Base-by-base conservation (phyloP, 92 coral and sea anemone genomes). In the Parazoanthus darwini region DNA sequence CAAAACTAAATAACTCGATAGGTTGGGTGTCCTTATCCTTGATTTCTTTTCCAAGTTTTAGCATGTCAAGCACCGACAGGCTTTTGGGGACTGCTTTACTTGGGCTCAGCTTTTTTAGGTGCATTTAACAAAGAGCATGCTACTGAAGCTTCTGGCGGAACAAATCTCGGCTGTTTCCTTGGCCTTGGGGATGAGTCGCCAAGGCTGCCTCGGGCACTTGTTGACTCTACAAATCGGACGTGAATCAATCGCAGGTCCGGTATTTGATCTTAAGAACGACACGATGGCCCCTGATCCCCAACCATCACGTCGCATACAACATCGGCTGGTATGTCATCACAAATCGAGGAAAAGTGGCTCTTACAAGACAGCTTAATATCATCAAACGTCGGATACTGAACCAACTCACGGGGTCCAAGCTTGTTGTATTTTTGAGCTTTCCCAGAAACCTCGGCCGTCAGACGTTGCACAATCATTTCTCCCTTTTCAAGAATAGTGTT, bases 211-310 rank as follows among this genome's bases (percentile, higher is more conserved):
- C 29, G 81, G 81, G 81, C 59, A 43, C 63, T 77, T 48, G 63
- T 77, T 23, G 81, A 25, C 81, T 77, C 81, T 59, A 77, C 81
- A 77, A 77, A 77, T 77, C 81, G 81, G 81, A 77, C 81, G 29
- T 77, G 81, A 25, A 77, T 77, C 81, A 77, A 25, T 23, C 59
- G 63, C 81, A 46, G 20, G 81, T 77, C 63, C 81, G 81, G 81
- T 77, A 77, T 77, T 77, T 77, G 81, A 25, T 77, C 81, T 15
- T 43, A 59, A 42, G 81, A 77, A 77, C 38, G 81, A 77, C 81
- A 77, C n/a, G 81, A 78, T 78, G 81, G 81, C 63, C 81, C 81
- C 81, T 78, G 81, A 78, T 78, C 81, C 16, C 81, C 81, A 78
- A 78, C 81, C 20, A 78, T 1, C 81, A 78, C 81, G 20, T 78